Base-by-base conservation (phyloP, 64 coral and sea anemone species). In the Acropora yongei region DNA sequence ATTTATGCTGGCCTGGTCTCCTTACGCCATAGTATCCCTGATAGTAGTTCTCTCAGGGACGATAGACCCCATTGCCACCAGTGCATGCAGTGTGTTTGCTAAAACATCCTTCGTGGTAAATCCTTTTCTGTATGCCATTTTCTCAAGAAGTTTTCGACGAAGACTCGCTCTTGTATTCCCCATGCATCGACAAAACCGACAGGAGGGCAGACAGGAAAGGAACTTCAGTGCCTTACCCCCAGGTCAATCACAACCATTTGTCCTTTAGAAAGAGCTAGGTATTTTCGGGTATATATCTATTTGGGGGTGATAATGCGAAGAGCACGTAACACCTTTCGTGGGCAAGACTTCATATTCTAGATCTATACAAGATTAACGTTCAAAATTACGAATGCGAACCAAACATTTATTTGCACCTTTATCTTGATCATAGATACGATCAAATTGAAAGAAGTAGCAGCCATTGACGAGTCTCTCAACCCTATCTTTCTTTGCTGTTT, bases 101-200 rank as follows among this genome's bases (percentile, higher is more conserved):
- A 93, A 87, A 48, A 68, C 75, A 0, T 87, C 82, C 1, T 93
- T 93, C 40, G 17, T 87, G 39, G 39, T 83, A 9, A 93, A 93
- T 19, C 91, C 91, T 18, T 41, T 93, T 6, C 58, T 93, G 11
- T 93, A 93, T 66, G 82, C 91, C 46, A 87, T 93, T 40, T 41
- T 87, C 20, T 79, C 74, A 2, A n/a, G 20, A 3, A 58, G 30
- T 40, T 93, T 93, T 93, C 63, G 91, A 12, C 78, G 72, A 68
- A 41, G 44, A 8, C 19, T 84, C 6, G 45, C 65, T 49, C 42
- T 47, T 7, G 42, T 67, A 10, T 3, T 69, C 49, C 82, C 82
- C 16, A 47, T 83, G 61, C 14, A 39, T 12, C 6, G 41, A 67
- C 58, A 10, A 48, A 84, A 84, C 41, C 80, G 42, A 1, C 6